A percentile compares a stretch with the other conserved stretches of the same genome.
phyloP scores from a whole-genome alignment of 2,113 vertebrate species.

The Turdus rufiventris region DNA sequence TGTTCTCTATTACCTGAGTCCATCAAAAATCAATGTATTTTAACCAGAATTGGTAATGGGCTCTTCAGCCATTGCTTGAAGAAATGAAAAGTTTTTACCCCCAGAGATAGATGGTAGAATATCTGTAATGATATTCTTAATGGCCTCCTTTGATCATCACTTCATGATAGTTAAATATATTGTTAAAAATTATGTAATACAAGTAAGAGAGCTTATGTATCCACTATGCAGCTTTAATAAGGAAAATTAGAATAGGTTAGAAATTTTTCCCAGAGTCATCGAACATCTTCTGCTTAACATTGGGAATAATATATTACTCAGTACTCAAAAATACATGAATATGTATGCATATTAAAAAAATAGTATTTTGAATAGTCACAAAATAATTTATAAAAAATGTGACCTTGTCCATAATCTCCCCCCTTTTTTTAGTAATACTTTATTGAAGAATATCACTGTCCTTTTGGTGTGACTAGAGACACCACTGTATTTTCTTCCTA shows the following conservation, averaged over 20 bases:
- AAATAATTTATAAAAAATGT: not conserved
- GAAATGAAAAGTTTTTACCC: not conserved
- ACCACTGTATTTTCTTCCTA: not conserved
- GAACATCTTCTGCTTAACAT: not conserved
- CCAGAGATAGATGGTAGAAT: not conserved
- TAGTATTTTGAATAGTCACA: not conserved
- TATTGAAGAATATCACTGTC: not conserved
- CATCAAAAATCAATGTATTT: not conserved
- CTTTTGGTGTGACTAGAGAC: not conserved
- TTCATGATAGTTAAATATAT: not conserved
- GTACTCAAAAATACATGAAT: not conserved
- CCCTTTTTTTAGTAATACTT: rapidly evolving
- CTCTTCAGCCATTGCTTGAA: not conserved
- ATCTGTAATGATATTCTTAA: not conserved
- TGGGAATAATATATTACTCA: not conserved
- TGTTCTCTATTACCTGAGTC: not conserved
- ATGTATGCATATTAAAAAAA: not conserved
- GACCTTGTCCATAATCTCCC: not conserved
- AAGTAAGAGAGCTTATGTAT: not conserved
- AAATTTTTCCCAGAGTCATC: not conserved
- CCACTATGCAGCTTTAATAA: not conserved
- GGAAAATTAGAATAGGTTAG: not conserved
- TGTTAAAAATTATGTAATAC: not conserved
- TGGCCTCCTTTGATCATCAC: not conserved
- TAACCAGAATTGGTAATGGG: not conserved